phyloP scores from a whole-genome alignment of 1,140 invertebrate genomes.

The Amyelois transitella region DNA sequence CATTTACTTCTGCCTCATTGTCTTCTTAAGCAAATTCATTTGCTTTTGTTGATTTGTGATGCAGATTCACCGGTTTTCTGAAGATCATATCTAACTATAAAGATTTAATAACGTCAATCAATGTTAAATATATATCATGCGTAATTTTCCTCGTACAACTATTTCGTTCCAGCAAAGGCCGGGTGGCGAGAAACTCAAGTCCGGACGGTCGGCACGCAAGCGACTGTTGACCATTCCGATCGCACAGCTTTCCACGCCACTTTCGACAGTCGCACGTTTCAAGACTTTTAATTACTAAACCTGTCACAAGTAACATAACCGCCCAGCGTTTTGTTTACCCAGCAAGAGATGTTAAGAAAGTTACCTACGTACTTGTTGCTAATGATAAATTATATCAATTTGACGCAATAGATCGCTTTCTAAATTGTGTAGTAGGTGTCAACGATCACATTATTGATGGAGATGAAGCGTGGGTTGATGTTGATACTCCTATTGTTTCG shows the following conservation, averaged over 20 bases:
- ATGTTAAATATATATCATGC: background rate
- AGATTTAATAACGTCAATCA: background rate
- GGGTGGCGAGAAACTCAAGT: conserved; percentile 37
- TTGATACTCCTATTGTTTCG: background rate
- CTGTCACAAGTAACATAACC: conserved; percentile 17
- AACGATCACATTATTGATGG: background rate
- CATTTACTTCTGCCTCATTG: no score
- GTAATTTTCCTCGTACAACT: conserved; percentile 9
- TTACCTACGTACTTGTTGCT: background rate
- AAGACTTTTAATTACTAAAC: conserved; percentile 60
- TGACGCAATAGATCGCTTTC: background rate
- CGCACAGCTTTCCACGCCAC: conserved; percentile 59
- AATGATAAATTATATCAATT: background rate
- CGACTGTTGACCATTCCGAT: conserved; percentile 56
- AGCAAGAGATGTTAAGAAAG: background rate
- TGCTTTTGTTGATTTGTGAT: no score
- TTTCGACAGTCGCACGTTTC: conserved; percentile 53
- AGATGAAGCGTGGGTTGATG: background rate
- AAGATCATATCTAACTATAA: no score
- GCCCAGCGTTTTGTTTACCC: background rate
- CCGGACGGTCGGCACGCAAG: conserved; percentile 38
- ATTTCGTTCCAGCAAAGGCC: conserved; percentile 7
- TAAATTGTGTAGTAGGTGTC: background rate
- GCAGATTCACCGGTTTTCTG: no score
- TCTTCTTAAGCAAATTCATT: no score